phyloP scores from a whole-genome alignment of 2,797 vertebrate species.

The Miopithecus talapoin region DNA sequence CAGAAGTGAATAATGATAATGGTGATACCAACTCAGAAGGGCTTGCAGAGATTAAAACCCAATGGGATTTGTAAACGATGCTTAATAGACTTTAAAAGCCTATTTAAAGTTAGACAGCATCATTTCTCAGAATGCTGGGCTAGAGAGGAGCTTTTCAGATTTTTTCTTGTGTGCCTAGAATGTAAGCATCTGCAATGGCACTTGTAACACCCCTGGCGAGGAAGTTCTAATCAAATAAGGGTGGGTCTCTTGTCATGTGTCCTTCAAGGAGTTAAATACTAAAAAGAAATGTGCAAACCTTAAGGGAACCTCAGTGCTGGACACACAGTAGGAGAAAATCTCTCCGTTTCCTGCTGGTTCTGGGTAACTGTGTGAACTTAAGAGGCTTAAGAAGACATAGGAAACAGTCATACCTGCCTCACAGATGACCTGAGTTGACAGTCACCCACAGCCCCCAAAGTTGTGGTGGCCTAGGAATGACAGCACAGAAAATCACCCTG shows the following conservation, averaged over 20 bases:
- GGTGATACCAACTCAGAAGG: not conserved
- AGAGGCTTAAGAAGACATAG: not conserved
- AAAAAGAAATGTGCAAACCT: not conserved
- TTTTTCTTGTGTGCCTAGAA: not conserved
- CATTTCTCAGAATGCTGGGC: not conserved
- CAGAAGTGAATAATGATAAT: not conserved
- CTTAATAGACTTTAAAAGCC: not conserved
- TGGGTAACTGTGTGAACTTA: not conserved
- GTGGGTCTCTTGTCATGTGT: not conserved
- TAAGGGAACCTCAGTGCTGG: not conserved
- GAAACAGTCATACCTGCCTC: not conserved
- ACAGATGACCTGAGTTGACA: not conserved
- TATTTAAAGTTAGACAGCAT: not conserved
- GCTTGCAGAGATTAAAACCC: conserved; percentile 18
- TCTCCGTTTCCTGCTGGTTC: not conserved
- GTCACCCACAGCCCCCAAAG: not conserved
- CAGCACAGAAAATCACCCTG: not conserved
- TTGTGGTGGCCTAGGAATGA: not conserved
- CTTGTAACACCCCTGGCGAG: not conserved
- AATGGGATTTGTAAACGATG: not conserved
- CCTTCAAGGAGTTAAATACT: not conserved
- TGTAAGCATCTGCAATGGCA: not conserved
- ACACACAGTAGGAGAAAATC: not conserved
- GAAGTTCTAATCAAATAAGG: not conserved
- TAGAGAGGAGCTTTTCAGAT: not conserved